Base-by-base conservation (phyloP, 1,140 invertebrate species). In the Akabosia matsudoensis region DNA sequence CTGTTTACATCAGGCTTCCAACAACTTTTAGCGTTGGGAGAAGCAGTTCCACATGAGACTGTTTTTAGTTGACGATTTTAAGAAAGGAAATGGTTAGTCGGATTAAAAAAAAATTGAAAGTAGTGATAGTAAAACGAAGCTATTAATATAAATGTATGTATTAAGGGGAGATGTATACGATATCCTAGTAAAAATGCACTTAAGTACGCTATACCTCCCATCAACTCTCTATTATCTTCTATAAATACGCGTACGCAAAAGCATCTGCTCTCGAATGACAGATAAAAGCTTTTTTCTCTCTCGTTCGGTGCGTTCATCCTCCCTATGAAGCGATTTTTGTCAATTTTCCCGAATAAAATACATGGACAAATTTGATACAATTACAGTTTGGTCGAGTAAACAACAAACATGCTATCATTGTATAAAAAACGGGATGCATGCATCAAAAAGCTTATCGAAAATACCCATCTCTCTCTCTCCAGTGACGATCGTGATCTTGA, bases 281-380 rank as follows among this genome's bases (percentile, higher is more conserved):
- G 37, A 45, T 45, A 45, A 45, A 45, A 45, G 37, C 37, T 18
- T 45, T n/a, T 51, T 51, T n/a, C 45, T 51, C 45, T 51, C n/a
- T n/a, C 45, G 10, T 51, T 22, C 54, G 24, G 13, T 61, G 14
- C 54, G 24, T 22, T 61, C 13, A 16, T 61, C 14, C 3, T 61
- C 14, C 24, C 54, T 61, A 16, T 14, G 4, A n/a, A 24, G 7
- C 13, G n/a, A 61, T 45, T 18, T 10, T 45, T 45, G 37, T 10
- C 37, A 45, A 45, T 10, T 45, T 45, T 45, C 37, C n/a, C 4
- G 54, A 61, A 61, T 61, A 22, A 67, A 28, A 10, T n/a, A n/a
- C n/a, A 31, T 13, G 61, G 61, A 67, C 31, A 28, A 67, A 67
- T 30, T 67, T 67, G 61, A 67, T 67, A 67, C 61, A 67, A 67